Evolutionary conservation across 1,140 invertebrate genomes (phyloP).

Genomic region (Lutraria rhynchaena): DNA sequence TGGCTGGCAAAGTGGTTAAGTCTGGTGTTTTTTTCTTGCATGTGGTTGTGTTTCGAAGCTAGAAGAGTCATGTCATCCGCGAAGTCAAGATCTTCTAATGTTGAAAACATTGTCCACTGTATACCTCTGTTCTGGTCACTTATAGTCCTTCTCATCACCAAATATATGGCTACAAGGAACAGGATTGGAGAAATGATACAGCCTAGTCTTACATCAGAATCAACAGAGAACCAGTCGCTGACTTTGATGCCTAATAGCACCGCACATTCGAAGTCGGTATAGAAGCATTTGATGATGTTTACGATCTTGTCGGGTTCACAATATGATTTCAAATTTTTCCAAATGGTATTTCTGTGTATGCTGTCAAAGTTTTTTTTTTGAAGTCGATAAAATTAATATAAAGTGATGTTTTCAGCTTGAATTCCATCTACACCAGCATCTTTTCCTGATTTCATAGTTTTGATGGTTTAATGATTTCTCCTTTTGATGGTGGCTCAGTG

Average conservation of each 20-base stretch:
- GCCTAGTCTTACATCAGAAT: conserved; percentile 47
- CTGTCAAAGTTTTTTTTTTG: conserved; percentile 65
- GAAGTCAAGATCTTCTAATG: conserved; percentile 62
- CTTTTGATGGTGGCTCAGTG: background rate
- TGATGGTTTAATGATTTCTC: background rate
- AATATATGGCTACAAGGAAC: conserved; percentile 60
- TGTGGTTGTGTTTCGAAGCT: background rate
- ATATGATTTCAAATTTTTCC: conserved; percentile 61
- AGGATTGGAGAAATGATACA: conserved; percentile 30
- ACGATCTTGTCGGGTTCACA: conserved; percentile 59
- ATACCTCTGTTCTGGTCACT: conserved; percentile 54
- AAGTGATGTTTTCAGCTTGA: conserved; percentile 46
- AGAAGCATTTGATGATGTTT: conserved; percentile 59
- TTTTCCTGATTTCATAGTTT: background rate
- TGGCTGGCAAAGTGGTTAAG: conserved; percentile 4
- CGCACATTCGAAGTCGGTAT: conserved; percentile 42
- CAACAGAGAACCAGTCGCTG: conserved; percentile 9
- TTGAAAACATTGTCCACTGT: conserved; percentile 41
- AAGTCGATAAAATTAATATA: conserved; percentile 65
- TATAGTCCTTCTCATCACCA: conserved; percentile 46
- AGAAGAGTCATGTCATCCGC: conserved; percentile 61
- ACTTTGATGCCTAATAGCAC: conserved; percentile 31
- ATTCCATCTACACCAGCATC: background rate
- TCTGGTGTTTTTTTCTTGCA: background rate
- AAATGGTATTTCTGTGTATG: conserved; percentile 61